These are phyloP conservation scores for Pungitius pungitius DNA, from an alignment of 2,113 vertebrate species.

Conservation along the genomic window DNA sequence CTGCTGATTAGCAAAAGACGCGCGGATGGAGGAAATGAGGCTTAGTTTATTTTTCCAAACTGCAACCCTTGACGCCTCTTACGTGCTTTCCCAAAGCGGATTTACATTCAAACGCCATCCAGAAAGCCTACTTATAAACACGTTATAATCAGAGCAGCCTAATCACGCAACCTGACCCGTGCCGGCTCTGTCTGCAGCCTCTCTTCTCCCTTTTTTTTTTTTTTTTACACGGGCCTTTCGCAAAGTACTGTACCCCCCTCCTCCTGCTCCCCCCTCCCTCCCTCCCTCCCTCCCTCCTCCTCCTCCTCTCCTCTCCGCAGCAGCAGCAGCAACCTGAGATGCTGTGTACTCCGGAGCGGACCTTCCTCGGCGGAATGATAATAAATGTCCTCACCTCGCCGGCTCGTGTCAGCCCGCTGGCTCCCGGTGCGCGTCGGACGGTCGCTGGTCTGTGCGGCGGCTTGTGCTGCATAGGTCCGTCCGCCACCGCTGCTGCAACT, in stretches of 20 bases:
- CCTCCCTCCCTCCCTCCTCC: slow-evolving; percentile 14
- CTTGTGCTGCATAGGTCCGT: slow-evolving; percentile 54
- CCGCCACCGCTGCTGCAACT: slow-evolving; percentile 50
- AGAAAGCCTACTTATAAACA: slow-evolving; percentile 16
- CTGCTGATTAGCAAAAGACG: neutral
- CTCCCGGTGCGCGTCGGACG: slow-evolving; percentile 20
- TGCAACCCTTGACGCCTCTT: neutral
- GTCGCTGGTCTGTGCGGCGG: slow-evolving; percentile 49
- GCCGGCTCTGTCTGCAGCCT: neutral
- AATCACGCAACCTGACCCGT: slow-evolving; percentile 30
- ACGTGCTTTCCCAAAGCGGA: neutral
- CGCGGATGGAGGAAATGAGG: neutral
- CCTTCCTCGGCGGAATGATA: slow-evolving; percentile 7
- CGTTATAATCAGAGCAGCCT: slow-evolving; percentile 33
- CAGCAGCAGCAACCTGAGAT: slow-evolving; percentile 73
- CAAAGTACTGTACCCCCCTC: slow-evolving; percentile 55
- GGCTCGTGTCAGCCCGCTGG: slow-evolving; percentile 55
- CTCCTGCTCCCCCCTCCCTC: neutral
- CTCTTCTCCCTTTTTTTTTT: slow-evolving; percentile 48
- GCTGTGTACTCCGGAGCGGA: slow-evolving; percentile 54
- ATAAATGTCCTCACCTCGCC: slow-evolving; percentile 50
- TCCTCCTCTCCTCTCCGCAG: slow-evolving; percentile 43
- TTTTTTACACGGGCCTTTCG: slow-evolving; percentile 55
- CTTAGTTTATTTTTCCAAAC: neutral
- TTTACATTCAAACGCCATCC: neutral